Percentiles rank a stretch among this genome's conserved stretches.
Evolutionary conservation across 2,113 vertebrate genomes (phyloP).

Genomic region (Aix galericulata): DNA sequence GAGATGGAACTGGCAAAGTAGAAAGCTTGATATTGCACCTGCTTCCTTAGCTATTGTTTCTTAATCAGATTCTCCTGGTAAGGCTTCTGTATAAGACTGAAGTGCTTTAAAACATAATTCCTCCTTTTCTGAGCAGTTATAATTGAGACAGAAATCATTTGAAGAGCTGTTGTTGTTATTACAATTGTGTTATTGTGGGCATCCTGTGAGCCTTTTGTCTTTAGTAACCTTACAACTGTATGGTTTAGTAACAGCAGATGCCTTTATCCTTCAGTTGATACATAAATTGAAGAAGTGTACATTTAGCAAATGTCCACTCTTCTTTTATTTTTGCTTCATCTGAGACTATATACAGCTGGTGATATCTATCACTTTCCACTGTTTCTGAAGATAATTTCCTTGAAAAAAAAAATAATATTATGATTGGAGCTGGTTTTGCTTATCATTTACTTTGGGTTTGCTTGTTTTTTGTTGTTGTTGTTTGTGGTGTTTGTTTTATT

Average conservation of each 20-base stretch:
- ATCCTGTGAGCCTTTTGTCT: neutral
- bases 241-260: neutral
- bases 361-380: neutral
- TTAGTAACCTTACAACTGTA: neutral
- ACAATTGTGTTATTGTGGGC: neutral
- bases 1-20: neutral
- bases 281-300: neutral
- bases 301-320: neutral
- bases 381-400: neutral
- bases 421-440: neutral
- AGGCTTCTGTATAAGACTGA: neutral
- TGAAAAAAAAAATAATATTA: neutral
- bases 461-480: neutral
- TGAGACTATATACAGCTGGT: neutral
- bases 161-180: neutral
- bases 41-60: conserved; percentile 11
- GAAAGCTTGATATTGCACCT: neutral
- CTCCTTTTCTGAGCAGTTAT: neutral
- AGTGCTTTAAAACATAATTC: neutral
- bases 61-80: neutral
- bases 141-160: neutral
- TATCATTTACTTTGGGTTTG: neutral
- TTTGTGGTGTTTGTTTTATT: no score
- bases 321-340: neutral
- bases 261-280: neutral